Percentiles rank a stretch among this genome's conserved stretches.
These are phyloP conservation scores for Acrobasis consociella DNA, from an alignment of 2,888 invertebrate species.

Conservation along the genomic window DNA sequence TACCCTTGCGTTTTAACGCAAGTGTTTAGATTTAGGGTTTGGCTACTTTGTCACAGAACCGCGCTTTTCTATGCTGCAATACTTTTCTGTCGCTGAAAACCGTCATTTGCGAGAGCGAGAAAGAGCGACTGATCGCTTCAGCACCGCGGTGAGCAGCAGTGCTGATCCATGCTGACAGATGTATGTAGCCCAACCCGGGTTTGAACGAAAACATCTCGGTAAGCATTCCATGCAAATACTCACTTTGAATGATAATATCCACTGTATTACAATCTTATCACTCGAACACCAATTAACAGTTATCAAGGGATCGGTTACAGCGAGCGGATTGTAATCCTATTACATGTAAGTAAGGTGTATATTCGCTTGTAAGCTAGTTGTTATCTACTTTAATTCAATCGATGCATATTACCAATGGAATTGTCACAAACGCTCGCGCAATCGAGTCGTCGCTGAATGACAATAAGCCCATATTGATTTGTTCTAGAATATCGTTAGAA, in stretches of 20 bases:
- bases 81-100: too few relatives aligned
- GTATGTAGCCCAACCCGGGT: too few relatives aligned
- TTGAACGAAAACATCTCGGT: not conserved
- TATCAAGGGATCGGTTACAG: constrained; percentile 1
- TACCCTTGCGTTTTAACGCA: too few relatives aligned
- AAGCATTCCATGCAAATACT: not conserved
- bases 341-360: not conserved
- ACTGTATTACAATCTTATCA: constrained; percentile 15
- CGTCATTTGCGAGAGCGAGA: too few relatives aligned
- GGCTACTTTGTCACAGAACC: too few relatives aligned
- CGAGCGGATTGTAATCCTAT: not conserved
- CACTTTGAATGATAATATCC: not conserved
- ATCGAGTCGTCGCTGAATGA: constrained; percentile 40
- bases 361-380: not conserved
- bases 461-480: constrained; percentile 47
- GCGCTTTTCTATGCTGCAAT: too few relatives aligned
- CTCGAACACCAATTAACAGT: constrained; percentile 8
- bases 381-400: constrained; percentile 36
- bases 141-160: too few relatives aligned
- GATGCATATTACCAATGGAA: constrained; percentile 53
- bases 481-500: constrained; percentile 26
- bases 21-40: too few relatives aligned
- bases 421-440: constrained; percentile 53
- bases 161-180: too few relatives aligned
- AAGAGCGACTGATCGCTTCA: too few relatives aligned